These are phyloP conservation scores for Branchellion lobata DNA, from an alignment of 2,888 invertebrate genomes.

Conservation along the genomic window DNA sequence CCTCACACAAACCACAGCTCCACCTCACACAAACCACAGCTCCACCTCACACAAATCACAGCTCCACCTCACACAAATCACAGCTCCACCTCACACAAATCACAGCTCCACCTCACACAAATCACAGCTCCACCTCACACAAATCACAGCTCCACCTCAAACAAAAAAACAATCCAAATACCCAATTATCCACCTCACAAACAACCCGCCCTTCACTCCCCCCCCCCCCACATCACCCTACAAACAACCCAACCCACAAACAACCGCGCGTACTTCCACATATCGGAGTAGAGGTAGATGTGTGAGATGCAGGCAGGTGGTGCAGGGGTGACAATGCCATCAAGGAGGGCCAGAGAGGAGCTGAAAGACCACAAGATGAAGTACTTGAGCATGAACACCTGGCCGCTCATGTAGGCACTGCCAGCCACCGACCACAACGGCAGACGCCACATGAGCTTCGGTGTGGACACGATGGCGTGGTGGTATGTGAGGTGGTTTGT, in stretches of 20 bases:
- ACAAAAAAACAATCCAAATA: no score
- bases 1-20: no score
- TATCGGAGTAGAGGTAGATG: slow-evolving; percentile 30
- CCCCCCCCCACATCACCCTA: neutral
- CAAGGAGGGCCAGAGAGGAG: slow-evolving; percentile 18
- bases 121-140: no score
- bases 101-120: no score
- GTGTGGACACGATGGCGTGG: neutral
- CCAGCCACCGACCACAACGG: slow-evolving; percentile 32
- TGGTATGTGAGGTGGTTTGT: neutral
- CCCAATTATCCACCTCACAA: no score
- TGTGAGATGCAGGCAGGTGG: slow-evolving; percentile 35
- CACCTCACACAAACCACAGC: no score
- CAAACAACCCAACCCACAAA: neutral
- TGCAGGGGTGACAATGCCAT: slow-evolving; percentile 3
- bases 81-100: no score
- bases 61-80: no score
- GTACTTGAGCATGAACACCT: slow-evolving; percentile 39
- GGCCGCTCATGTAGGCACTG: slow-evolving; percentile 27
- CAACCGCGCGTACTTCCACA: slow-evolving; percentile 37
- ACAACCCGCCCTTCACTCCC: no score
- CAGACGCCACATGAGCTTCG: neutral
- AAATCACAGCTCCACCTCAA: no score
- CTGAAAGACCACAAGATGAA: slow-evolving; percentile 28
- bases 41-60: no score